These are phyloP conservation scores for Chydorus sphaericus DNA, from an alignment of 2,888 invertebrate genomes.

Conservation along the genomic window DNA sequence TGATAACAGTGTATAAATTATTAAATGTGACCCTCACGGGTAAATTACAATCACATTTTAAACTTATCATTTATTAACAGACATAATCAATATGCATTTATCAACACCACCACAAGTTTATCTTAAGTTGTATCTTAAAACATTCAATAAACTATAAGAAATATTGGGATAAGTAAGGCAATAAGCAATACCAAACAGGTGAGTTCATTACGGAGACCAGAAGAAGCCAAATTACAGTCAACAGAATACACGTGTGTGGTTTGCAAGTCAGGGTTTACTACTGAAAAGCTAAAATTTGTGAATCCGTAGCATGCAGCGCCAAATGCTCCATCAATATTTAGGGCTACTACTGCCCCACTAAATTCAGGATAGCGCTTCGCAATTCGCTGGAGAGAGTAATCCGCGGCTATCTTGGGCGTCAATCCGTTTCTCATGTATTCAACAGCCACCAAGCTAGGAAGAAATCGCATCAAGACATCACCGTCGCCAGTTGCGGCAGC, in stretches of 20 bases:
- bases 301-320: slow-evolving; percentile 69
- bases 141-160: no score
- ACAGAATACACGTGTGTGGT: background rate
- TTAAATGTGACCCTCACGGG: no score
- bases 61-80: no score
- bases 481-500: slow-evolving; percentile 88
- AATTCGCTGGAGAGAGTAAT: slow-evolving; percentile 56
- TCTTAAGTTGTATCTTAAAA: no score
- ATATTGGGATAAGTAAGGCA: no score
- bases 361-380: slow-evolving; percentile 59
- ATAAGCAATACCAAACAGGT: no score
- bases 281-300: slow-evolving; percentile 24
- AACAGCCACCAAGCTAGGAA: slow-evolving; percentile 80
- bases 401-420: slow-evolving; percentile 55
- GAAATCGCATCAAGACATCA: slow-evolving; percentile 90
- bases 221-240: background rate
- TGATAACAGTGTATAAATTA: no score
- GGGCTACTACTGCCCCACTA: slow-evolving; percentile 67
- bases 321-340: slow-evolving; percentile 54
- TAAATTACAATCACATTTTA: no score
- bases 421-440: slow-evolving; percentile 72
- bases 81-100: no score
- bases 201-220: no score
- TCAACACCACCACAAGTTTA: no score
- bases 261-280: slow-evolving; percentile 17